Evolutionary conservation across 2,888 invertebrate genomes (phyloP).

Genomic region (Blomia tropicalis): DNA sequence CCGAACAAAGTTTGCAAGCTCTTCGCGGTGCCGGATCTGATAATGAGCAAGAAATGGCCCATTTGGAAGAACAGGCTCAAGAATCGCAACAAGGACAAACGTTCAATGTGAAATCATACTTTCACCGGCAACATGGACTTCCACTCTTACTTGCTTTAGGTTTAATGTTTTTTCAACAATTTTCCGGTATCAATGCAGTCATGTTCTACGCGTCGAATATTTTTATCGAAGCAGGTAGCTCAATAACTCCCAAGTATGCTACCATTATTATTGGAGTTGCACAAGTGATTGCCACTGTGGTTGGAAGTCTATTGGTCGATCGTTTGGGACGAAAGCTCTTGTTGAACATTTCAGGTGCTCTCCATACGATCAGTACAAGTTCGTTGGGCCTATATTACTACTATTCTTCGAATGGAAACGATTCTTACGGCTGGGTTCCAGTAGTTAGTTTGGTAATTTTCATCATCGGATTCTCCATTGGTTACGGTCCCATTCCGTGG

Average conservation of each 20-base stretch:
- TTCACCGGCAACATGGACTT: constrained; percentile 31
- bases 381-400: constrained; percentile 34
- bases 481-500: constrained; percentile 38
- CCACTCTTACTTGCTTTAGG: constrained; percentile 34
- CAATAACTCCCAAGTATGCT: constrained; percentile 29
- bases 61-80: constrained; percentile 18
- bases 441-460: constrained; percentile 34
- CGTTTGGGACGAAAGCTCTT: constrained; percentile 35
- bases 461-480: constrained; percentile 36
- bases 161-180: constrained; percentile 37
- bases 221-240: constrained; percentile 34
- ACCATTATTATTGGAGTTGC: constrained; percentile 35
- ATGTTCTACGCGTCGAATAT: constrained; percentile 38
- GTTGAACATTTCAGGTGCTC: constrained; percentile 35
- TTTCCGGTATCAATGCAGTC: constrained; percentile 37
- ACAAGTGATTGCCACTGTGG: constrained; percentile 35
- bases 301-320: constrained; percentile 35
- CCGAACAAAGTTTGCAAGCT: constrained; percentile 32
- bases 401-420: constrained; percentile 28
- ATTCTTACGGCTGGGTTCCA: constrained; percentile 31
- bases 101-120: constrained; percentile 30
- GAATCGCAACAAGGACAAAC: background rate
- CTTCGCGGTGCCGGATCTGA: constrained; percentile 30
- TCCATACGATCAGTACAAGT: constrained; percentile 33
- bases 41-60: constrained; percentile 20